Evolutionary conservation across 2,888 invertebrate species (phyloP).

Genomic region (Erpobdella octoculata): DNA sequence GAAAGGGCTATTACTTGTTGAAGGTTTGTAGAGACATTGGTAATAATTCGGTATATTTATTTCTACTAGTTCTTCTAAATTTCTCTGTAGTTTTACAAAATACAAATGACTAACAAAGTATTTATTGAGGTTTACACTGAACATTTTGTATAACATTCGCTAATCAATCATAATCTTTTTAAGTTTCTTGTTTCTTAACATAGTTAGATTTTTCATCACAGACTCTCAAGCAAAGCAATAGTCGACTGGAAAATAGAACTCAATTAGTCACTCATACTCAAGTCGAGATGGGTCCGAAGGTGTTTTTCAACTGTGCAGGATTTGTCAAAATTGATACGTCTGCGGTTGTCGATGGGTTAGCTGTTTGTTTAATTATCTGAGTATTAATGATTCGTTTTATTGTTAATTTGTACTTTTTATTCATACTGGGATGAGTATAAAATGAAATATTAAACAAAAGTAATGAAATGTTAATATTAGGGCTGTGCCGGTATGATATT

Average conservation of each 20-base stretch:
- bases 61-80: not conserved
- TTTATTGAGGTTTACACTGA: too few species aligned
- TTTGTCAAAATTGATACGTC: slow-evolving; percentile 97
- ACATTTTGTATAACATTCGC: not conserved
- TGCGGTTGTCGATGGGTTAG: slow-evolving; percentile 69
- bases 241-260: slow-evolving; percentile 82
- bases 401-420: too few species aligned
- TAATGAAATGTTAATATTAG: not conserved
- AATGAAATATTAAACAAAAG: not conserved
- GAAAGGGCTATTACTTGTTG: slow-evolving; percentile 66
- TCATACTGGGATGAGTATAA: too few species aligned
- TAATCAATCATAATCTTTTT: not conserved
- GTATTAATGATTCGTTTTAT: not conserved
- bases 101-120: not conserved
- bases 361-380: not conserved
- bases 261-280: slow-evolving; percentile 85
- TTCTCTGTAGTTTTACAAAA: not conserved
- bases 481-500: too few species aligned
- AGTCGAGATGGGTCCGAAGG: slow-evolving; percentile 94
- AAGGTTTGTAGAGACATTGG: slow-evolving; percentile 46
- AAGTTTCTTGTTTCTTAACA: not conserved
- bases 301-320: slow-evolving; percentile 96
- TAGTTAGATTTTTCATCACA: slow-evolving; percentile 37
- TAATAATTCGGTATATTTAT: too few species aligned
- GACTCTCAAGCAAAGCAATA: slow-evolving; percentile 65